Evolutionary conservation across 2,888 invertebrate genomes (phyloP).

Genomic region (Sesamia inferens): DNA sequence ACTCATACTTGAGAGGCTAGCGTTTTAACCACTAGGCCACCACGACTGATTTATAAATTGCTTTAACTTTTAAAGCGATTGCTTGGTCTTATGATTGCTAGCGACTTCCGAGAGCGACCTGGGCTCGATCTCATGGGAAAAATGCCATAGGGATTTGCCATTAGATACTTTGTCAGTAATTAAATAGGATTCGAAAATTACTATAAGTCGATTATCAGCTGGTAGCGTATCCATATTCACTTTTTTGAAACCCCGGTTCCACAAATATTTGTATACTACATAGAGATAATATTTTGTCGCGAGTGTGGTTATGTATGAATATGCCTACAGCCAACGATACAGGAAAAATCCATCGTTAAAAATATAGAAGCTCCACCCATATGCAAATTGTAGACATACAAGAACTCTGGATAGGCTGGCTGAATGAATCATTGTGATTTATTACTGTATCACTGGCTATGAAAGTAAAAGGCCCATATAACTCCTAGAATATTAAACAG

Average conservation of each 20-base stretch:
- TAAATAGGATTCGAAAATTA: background rate
- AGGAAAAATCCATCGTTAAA: constrained; percentile 17
- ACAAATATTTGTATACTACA: constrained; percentile 11
- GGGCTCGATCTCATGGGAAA: background rate
- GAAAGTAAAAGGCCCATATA: too few species aligned
- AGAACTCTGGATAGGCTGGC: background rate
- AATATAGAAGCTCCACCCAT: constrained; percentile 8
- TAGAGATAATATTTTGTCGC: constrained; percentile 14
- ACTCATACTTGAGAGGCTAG: too few species aligned
- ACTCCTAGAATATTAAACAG: too few species aligned
- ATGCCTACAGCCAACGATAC: constrained; percentile 16
- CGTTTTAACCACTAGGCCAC: too few species aligned
- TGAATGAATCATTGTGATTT: background rate
- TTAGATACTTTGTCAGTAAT: background rate
- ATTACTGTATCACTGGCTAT: background rate
- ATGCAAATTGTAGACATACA: background rate
- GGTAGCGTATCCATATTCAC: background rate
- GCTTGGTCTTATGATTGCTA: background rate
- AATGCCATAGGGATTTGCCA: background rate
- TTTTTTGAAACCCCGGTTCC: background rate
- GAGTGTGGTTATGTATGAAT: constrained; percentile 10
- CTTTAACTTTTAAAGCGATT: background rate
- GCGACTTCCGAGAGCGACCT: background rate
- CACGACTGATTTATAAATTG: constrained; percentile 23
- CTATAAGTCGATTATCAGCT: background rate